phyloP scores from a whole-genome alignment of 2,888 invertebrate genomes.

The Xestobium rufovillosum region DNA sequence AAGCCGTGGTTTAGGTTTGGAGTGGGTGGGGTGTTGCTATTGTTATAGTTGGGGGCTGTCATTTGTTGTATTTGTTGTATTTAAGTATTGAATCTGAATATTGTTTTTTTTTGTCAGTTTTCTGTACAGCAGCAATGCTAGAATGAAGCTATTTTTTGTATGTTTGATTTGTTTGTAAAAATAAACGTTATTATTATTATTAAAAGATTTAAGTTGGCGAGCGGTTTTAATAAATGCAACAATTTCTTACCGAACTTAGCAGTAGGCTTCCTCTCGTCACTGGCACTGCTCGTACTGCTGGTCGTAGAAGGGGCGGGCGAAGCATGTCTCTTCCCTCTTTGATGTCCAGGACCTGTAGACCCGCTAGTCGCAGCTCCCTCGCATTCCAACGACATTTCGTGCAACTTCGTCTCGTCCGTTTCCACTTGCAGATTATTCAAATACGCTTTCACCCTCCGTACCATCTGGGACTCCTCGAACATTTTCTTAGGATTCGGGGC shows the following conservation, averaged over 20 bases:
- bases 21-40: no score
- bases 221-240: no score
- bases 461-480: conserved; percentile 99
- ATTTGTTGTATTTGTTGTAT: no score
- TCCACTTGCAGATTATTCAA: conserved; percentile 86
- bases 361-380: conserved; percentile 54
- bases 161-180: no score
- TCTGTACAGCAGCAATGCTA: no score
- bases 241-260: conserved; percentile 60
- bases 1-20: no score
- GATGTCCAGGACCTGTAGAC: conserved; percentile 41
- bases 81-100: no score
- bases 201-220: no score
- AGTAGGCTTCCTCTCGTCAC: conserved; percentile 58
- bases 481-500: conserved; percentile 95
- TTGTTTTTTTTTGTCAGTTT: no score
- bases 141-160: no score
- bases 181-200: no score
- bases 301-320: conserved; percentile 91
- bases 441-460: conserved; percentile 92
- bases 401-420: conserved; percentile 84
- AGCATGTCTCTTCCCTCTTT: conserved; percentile 66
- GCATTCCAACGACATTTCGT: conserved; percentile 83
- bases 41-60: no score
- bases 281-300: conserved; percentile 83